Base-by-base conservation (phyloP, 2,797 vertebrate genomes). In the Antrozous pallidus region DNA sequence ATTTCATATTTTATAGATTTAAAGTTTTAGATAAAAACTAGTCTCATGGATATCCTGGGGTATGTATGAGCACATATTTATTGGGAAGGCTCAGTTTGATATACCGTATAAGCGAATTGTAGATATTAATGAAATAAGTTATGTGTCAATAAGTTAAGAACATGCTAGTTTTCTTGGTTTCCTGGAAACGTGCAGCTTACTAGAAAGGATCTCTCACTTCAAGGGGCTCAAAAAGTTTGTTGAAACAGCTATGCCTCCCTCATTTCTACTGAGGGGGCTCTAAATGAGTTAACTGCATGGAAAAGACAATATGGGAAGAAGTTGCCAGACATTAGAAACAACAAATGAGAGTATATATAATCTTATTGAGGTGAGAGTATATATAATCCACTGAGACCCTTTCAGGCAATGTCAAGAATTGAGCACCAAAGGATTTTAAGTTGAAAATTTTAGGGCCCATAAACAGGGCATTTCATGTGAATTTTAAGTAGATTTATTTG, bases 1-100 rank as follows among this genome's bases (percentile, higher is more conserved):
- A 74, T 56, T 92, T 13, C 11, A 33, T 65, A 84, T 24, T 90
- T 77, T 51, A 38, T 70, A 8, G 8, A 65, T 45, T 90, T 51
- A 49, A 85, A 75, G 3, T 45, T 91, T 94, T 88, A 88, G 36
- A 56, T 81, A 4, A 80, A 89, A 92, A 51, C 1, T 16, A 80
- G 13, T 38, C 47, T 74, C 85, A 2, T 86, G 28, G 77, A 78
- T n/a, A 65, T 83, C 33, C 47, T 26, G 26, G 2, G 17, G 7
- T 36, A 36, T 47, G 2, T 28, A 73, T 26, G 38, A 88, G 5
- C 16, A 92, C 81, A 22, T 78, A 65, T 22, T 75, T 82, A 69
- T 31, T 1, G 13, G n/a, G 18, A 90, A 63, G 13, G 38, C 24
- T 85, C 24, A 67, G 11, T 47, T 49, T 93, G 31, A 73, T 40